Conservation (phyloP, 1,140 invertebrate genomes). For the Brachystomella parvula region DNA sequence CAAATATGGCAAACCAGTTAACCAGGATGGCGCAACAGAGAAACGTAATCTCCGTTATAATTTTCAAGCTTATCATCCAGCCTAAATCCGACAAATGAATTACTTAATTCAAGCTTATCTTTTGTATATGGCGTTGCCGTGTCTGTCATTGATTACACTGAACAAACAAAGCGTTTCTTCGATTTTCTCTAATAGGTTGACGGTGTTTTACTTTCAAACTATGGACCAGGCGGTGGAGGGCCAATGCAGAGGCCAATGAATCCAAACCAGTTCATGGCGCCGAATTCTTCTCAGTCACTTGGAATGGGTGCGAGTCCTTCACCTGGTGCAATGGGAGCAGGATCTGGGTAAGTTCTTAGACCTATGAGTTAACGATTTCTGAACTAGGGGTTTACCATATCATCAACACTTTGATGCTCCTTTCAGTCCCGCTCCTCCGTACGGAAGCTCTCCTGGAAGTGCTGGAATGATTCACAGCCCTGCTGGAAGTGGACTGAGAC, state of each 20-base stretch:
- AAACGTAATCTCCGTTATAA: background rate
- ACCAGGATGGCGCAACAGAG: constrained; percentile 20
- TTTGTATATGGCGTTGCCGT: background rate
- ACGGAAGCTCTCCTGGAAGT: constrained; percentile 58
- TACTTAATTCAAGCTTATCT: background rate
- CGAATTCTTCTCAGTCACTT: constrained; percentile 15
- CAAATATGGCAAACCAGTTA: constrained; percentile 24
- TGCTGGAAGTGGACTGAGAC: constrained; percentile 6
- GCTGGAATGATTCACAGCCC: constrained; percentile 49
- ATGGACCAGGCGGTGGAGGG: background rate
- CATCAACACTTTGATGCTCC: background rate
- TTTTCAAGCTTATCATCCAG: background rate
- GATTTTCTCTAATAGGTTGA: background rate
- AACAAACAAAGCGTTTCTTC: background rate
- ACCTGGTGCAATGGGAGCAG: constrained; percentile 15
- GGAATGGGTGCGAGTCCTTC: constrained; percentile 13
- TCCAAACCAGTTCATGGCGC: constrained; percentile 19
- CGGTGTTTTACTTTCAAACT: background rate
- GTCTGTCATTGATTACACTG: background rate
- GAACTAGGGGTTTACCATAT: background rate
- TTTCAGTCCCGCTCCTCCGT: constrained; percentile 44
- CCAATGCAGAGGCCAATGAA: constrained; percentile 15
- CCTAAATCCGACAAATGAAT: too few species aligned
- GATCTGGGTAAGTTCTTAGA: constrained; percentile 16
- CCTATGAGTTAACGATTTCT: constrained; percentile 1